Percentiles rank a stretch among this genome's conserved stretches.
Evolutionary conservation across 1,140 invertebrate genomes (phyloP).

Genomic region (Euwallacea fornicatus): DNA sequence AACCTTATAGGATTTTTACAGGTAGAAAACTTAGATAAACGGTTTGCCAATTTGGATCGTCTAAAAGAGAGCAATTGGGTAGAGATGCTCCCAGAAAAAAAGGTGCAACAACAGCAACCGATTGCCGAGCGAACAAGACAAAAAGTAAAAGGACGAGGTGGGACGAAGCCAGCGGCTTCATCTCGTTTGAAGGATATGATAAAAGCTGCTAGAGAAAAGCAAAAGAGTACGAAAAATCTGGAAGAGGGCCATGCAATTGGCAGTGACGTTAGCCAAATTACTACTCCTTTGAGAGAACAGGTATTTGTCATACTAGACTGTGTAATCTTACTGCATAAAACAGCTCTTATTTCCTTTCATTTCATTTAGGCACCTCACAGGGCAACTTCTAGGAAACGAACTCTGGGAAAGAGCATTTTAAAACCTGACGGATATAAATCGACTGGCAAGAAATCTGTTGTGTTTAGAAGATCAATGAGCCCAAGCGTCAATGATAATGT

Average conservation of each 20-base stretch:
- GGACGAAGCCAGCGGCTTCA: slow-evolving; percentile 16
- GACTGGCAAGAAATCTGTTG: slow-evolving; percentile 40
- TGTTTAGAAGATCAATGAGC: slow-evolving; percentile 37
- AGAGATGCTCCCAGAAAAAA: slow-evolving; percentile 50
- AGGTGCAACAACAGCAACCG: neutral
- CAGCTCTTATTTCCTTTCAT: too few relatives aligned
- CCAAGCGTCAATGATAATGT: neutral
- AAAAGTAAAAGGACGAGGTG: slow-evolving; percentile 15
- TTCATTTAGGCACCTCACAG: too few relatives aligned
- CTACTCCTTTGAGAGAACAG: neutral
- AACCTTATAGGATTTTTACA: neutral
- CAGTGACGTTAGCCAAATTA: neutral
- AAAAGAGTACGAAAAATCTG: neutral
- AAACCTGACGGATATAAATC: slow-evolving; percentile 37
- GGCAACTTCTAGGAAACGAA: slow-evolving; percentile 8
- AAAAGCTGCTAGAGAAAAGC: slow-evolving; percentile 36
- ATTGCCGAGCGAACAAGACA: slow-evolving; percentile 1
- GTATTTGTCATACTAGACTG: neutral
- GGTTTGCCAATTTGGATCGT: slow-evolving; percentile 58
- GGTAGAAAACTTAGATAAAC: slow-evolving; percentile 57
- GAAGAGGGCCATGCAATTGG: neutral
- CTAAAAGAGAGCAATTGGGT: slow-evolving; percentile 59
- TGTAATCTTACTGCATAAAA: too few relatives aligned
- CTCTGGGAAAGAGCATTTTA: slow-evolving; percentile 43
- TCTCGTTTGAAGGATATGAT: slow-evolving; percentile 39